Conservation (phyloP, 2,113 vertebrate genomes). For the Tautogolabrus adspersus region DNA sequence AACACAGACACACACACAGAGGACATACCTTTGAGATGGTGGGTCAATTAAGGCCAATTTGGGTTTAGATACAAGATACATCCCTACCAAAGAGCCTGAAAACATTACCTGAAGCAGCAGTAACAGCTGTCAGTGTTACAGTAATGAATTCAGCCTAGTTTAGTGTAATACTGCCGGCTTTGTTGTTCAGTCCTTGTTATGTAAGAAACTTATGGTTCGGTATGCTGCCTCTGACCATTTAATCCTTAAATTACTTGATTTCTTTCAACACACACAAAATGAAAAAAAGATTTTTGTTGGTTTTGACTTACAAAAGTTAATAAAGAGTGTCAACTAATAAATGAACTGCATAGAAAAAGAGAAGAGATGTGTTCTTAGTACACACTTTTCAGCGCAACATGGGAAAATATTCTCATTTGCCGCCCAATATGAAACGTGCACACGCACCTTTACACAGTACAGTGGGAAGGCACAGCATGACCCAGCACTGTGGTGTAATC, state of each 20-base stretch:
- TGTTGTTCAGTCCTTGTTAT: not conserved
- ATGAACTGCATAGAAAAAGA: not conserved
- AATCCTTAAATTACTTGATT: conserved; percentile 3
- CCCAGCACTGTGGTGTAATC: conserved; percentile 66
- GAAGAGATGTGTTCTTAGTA: not conserved
- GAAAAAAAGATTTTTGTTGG: not conserved
- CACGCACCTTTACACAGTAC: conserved; percentile 33
- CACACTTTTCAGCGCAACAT: not conserved
- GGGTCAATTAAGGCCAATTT: not conserved
- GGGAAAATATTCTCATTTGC: not conserved
- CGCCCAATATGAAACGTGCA: not conserved
- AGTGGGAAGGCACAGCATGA: conserved; percentile 55
- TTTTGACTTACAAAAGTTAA: not conserved
- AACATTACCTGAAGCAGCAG: not conserved
- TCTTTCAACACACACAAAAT: not conserved
- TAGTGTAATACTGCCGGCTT: not conserved
- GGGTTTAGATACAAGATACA: not conserved
- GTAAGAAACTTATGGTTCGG: conserved; percentile 5
- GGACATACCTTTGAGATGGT: not conserved
- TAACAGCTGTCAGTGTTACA: not conserved
- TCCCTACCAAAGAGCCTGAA: not conserved
- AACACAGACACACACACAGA: not conserved
- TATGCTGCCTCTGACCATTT: not conserved
- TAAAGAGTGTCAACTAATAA: not conserved
- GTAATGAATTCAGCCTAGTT: not conserved